Conservation (phyloP, 1,140 invertebrate species). For the Bursaphelenchus mucronatus region DNA sequence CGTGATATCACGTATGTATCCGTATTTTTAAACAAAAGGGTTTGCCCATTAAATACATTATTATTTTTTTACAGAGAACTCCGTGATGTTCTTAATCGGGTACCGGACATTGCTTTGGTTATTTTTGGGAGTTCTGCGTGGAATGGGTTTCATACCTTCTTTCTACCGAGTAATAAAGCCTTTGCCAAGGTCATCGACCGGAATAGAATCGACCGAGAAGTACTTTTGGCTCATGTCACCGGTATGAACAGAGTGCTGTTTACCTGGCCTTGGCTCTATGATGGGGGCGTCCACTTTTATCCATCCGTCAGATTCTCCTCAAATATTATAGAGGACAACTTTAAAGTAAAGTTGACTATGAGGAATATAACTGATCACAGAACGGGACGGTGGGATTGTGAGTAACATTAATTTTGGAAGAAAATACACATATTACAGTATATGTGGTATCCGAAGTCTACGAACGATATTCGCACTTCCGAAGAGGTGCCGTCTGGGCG, state of each 20-base stretch:
- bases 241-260: conserved; percentile 59
- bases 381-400: conserved; percentile 52
- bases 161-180: conserved; percentile 56
- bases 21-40: conserved; percentile 7
- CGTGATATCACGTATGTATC: conserved; percentile 51
- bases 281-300: conserved; percentile 59
- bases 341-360: conserved; percentile 58
- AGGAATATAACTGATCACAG: conserved; percentile 59
- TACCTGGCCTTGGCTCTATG: conserved; percentile 59
- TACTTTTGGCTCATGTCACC: conserved; percentile 58
- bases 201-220: conserved; percentile 58
- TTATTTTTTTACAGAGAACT: conserved; percentile 51
- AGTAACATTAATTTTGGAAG: conserved; percentile 27
- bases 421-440: conserved; percentile 42
- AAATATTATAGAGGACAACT: conserved; percentile 60
- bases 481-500: conserved; percentile 59
- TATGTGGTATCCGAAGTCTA: conserved; percentile 60
- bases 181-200: conserved; percentile 59
- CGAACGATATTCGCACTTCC: conserved; percentile 52
- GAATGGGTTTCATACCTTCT: conserved; percentile 61
- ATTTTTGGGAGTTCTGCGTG: conserved; percentile 60
- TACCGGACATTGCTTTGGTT: conserved; percentile 58
- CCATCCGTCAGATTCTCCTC: conserved; percentile 58
- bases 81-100: conserved; percentile 56
- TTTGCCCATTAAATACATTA: conserved; percentile 5